A percentile compares a stretch with the other conserved stretches of the same genome.
These are phyloP conservation scores for Athalia cordata DNA, from an alignment of 2,888 invertebrate genomes.

Conservation along the genomic window DNA sequence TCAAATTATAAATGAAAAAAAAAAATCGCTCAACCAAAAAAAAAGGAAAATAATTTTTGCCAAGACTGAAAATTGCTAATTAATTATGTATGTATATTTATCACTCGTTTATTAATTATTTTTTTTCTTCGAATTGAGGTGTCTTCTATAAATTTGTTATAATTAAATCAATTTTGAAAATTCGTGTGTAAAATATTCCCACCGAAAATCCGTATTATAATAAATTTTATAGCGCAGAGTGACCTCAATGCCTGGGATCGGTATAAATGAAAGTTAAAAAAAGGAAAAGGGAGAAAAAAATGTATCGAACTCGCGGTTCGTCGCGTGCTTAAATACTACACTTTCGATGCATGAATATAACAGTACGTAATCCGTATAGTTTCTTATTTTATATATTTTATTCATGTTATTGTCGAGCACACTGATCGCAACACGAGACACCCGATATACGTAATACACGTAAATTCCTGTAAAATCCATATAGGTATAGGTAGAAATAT, in stretches of 20 bases:
- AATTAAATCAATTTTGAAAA: no score
- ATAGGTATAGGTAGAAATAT: not conserved
- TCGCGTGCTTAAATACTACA: conserved; percentile 24
- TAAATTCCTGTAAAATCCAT: not conserved
- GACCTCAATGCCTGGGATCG: conserved; percentile 17
- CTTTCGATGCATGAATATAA: conserved; percentile 5
- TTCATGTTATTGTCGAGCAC: not conserved
- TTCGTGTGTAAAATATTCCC: no score
- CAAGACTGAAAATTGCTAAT: no score
- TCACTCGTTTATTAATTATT: no score
- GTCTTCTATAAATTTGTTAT: no score
- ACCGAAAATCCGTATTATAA: no score
- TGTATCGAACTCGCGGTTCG: conserved; percentile 25
- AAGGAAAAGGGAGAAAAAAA: conserved; percentile 3
- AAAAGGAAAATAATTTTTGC: no score
- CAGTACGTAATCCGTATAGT: not conserved
- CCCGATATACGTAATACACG: conserved; percentile 1
- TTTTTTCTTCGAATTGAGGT: no score
- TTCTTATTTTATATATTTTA: not conserved
- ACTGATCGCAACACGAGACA: not conserved
- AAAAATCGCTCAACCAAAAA: not conserved
- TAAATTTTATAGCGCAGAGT: not conserved
- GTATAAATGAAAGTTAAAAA: conserved; percentile 28
- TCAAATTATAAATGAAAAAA: not conserved
- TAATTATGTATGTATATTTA: no score